phyloP scores from a whole-genome alignment of 2,113 vertebrate species.

The Rhinogobius similis region DNA sequence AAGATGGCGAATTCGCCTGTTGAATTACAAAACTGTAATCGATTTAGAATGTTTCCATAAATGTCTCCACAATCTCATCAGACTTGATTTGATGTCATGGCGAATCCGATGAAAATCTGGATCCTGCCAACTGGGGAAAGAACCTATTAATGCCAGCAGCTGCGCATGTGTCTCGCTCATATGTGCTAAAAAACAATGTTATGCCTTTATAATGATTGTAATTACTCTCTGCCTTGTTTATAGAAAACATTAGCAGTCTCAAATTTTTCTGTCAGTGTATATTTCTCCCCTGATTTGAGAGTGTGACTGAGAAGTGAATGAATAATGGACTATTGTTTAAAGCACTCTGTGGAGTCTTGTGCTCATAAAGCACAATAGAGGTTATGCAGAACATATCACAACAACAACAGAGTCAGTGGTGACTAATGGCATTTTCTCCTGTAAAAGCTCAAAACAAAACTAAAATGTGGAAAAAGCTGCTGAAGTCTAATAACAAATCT shows the following conservation, averaged over 20 bases:
- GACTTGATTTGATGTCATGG: slow-evolving; percentile 63
- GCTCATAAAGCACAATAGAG: no score
- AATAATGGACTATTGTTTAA: background rate
- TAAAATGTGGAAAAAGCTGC: no score
- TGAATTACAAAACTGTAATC: slow-evolving; percentile 69
- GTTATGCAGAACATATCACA: no score
- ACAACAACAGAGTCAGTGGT: no score
- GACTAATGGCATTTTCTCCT: no score
- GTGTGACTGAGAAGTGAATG: background rate
- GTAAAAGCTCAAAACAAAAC: no score
- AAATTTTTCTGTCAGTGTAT: background rate
- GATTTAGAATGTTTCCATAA: slow-evolving; percentile 72
- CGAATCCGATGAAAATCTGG: slow-evolving; percentile 66
- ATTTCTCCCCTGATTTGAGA: background rate
- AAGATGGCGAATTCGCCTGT: slow-evolving; percentile 66
- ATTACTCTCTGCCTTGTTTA: background rate
- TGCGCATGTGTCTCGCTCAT: slow-evolving; percentile 37
- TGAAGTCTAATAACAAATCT: no score
- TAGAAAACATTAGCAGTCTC: background rate
- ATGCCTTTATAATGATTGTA: slow-evolving; percentile 34
- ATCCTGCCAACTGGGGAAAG: slow-evolving; percentile 43
- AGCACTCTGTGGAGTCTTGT: background rate
- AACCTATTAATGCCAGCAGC: slow-evolving; percentile 65
- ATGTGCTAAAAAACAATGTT: slow-evolving; percentile 23
- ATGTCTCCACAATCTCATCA: slow-evolving; percentile 71